Percentiles rank a stretch among this genome's conserved stretches.
Evolutionary conservation across 2,888 invertebrate species (phyloP).

Genomic region (Drosophila pegasa): DNA sequence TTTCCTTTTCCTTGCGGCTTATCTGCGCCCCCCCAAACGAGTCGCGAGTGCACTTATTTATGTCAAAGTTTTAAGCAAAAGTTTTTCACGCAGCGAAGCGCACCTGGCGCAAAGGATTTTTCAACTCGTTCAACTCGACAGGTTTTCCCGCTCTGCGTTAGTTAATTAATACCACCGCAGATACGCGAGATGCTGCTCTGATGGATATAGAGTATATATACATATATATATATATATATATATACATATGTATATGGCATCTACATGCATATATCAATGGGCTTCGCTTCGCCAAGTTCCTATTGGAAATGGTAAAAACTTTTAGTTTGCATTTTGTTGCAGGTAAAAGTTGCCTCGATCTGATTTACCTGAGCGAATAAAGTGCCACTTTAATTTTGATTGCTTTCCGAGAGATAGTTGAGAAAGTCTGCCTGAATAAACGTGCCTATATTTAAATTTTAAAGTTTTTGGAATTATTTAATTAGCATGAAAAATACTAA

Average conservation of each 20-base stretch:
- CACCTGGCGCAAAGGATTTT: conserved; percentile 41
- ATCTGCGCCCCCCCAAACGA: conserved; percentile 26
- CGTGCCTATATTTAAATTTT: background rate
- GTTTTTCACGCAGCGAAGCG: conserved; percentile 35
- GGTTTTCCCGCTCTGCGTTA: conserved; percentile 6
- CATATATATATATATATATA: background rate
- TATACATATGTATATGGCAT: too few species aligned
- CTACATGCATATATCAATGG: conserved; percentile 24
- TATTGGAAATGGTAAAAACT: conserved; percentile 51
- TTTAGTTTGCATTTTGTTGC: conserved; percentile 37
- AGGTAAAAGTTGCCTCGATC: conserved; percentile 1
- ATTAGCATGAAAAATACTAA: background rate
- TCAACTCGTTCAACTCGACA: conserved; percentile 36
- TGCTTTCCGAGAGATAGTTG: background rate
- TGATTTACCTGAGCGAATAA: background rate
- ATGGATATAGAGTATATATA: background rate
- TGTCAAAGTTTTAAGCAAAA: conserved; percentile 49
- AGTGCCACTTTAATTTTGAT: background rate
- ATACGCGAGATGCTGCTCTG: conserved; percentile 5
- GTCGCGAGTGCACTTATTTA: conserved; percentile 56
- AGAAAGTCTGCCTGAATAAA: background rate
- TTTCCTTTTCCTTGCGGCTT: conserved; percentile 32
- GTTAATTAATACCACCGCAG: conserved; percentile 50
- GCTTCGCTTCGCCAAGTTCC: conserved; percentile 23
- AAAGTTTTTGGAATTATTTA: background rate